Percentiles rank a stretch among this genome's conserved stretches.
These are phyloP conservation scores for Tribolium madens DNA, from an alignment of 1,140 invertebrate species.

Conservation along the genomic window DNA sequence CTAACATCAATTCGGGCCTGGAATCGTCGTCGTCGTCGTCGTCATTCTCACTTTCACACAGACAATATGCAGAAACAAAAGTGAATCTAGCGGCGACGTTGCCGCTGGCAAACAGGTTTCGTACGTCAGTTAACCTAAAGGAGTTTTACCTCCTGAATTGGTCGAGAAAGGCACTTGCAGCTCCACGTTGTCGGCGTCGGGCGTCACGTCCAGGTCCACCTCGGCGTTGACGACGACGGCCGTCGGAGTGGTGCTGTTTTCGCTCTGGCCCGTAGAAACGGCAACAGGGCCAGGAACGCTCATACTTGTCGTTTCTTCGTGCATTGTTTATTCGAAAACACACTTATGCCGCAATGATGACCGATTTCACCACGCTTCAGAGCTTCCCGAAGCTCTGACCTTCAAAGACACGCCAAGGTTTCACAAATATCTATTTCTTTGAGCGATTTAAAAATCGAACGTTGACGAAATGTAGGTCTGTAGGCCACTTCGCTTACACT, in stretches of 20 bases:
- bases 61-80: conserved; percentile 53
- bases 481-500: conserved; percentile 79
- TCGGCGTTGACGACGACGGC: conserved; percentile 59
- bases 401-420: conserved; percentile 64
- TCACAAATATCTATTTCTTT: conserved; percentile 65
- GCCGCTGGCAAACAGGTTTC: conserved; percentile 16
- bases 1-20: conserved; percentile 51
- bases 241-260: conserved; percentile 58
- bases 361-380: conserved; percentile 59
- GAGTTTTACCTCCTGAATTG: conserved; percentile 61
- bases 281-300: conserved; percentile 67
- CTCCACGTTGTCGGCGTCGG: conserved; percentile 62
- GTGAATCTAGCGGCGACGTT: conserved; percentile 53
- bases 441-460: conserved; percentile 69
- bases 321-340: conserved; percentile 65
- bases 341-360: conserved; percentile 63
- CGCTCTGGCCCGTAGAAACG: conserved; percentile 64
- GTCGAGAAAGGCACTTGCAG: conserved; percentile 64
- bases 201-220: conserved; percentile 61
- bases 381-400: conserved; percentile 66
- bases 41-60: conserved; percentile 59
- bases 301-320: conserved; percentile 66
- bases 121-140: conserved; percentile 59
- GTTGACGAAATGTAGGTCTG: conserved; percentile 76
- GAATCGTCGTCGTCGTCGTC: conserved; percentile 26